Conservation (phyloP, 2,113 vertebrate species). For the Deroptyus accipitrinus region DNA sequence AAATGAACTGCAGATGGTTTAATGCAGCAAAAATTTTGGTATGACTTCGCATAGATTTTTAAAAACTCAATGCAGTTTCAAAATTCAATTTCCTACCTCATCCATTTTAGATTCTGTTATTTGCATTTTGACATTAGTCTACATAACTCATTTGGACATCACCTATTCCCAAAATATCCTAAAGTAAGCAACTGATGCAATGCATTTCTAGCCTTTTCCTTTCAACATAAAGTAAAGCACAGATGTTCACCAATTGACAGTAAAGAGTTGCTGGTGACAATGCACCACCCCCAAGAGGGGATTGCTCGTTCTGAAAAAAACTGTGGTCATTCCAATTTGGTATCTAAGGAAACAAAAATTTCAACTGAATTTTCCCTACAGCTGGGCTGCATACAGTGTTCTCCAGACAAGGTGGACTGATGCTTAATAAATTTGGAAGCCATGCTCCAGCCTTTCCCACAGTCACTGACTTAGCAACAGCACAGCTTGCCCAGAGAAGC, state of each 20-base stretch:
- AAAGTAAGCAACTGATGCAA: neutral
- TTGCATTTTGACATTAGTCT: neutral
- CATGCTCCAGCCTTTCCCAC: neutral
- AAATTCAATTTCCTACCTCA: neutral
- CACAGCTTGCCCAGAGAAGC: neutral
- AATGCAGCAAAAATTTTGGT: neutral
- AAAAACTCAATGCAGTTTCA: neutral
- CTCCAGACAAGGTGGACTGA: neutral
- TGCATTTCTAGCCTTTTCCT: neutral
- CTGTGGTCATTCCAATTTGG: neutral
- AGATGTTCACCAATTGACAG: accelerated
- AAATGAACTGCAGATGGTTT: neutral
- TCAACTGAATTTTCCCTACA: neutral
- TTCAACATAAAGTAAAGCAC: neutral
- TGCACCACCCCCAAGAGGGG: neutral
- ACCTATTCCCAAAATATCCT: neutral
- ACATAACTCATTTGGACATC: neutral
- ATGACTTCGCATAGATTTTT: neutral
- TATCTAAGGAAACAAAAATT: neutral
- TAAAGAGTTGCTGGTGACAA: neutral
- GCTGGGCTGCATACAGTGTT: neutral
- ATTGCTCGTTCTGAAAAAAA: neutral
- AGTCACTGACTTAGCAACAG: neutral
- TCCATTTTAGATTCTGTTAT: neutral
- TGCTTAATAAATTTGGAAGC: neutral